Evolutionary conservation across 2,113 vertebrate genomes (phyloP), one percentile per base, ranked within the genome.

Genomic region (Gadus chalcogrammus): DNA sequence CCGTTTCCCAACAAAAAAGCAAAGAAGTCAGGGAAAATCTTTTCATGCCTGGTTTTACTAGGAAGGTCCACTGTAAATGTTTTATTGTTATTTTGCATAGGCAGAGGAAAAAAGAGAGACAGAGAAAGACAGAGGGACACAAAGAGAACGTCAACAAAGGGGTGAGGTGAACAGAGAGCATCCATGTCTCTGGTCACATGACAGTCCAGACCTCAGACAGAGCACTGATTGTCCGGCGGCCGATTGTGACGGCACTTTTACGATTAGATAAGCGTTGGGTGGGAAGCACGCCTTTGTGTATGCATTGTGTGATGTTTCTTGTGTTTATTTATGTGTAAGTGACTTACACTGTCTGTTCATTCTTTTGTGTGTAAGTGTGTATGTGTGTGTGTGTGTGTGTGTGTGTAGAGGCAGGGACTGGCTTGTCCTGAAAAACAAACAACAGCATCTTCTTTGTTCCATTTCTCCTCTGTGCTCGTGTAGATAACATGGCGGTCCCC

Each of bases 181-280:
- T 60, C 73, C 68, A 22, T 76, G 69, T 35, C 59, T 56, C 5
- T 18, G 65, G 79, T 85, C 87, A 65, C 82, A 79, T 87, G 87
- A 88, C 80, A 13, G 53, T 72, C 55, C 64, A 61, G 71, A 42
- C 69, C 60, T 70, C 64, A 79, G 80, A 88, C 88, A 88, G 85
- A 85, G 79, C 62, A 58, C 76, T 76, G 76, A 85, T 80, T 88
- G 84, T 87, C 71, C 64, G 62, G 70, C 69, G 84, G 75, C 73
- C 81, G 88, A 85, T 85, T 77, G 83, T 79, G 88, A 87, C 83
- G 70, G 80, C 73, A 73, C 82, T 79, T 60, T 76, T 72, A 62
- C 74, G 79, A 71, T 69, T 70, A 66, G 75, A 75, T 5, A 59
- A 69, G 65, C 28, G 42, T 63, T 64, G 27, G 65, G 28, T 16